Evolutionary conservation across 2,888 invertebrate genomes (phyloP), one percentile per base, ranked within the genome.

Genomic region (Deroplatys truncata): DNA sequence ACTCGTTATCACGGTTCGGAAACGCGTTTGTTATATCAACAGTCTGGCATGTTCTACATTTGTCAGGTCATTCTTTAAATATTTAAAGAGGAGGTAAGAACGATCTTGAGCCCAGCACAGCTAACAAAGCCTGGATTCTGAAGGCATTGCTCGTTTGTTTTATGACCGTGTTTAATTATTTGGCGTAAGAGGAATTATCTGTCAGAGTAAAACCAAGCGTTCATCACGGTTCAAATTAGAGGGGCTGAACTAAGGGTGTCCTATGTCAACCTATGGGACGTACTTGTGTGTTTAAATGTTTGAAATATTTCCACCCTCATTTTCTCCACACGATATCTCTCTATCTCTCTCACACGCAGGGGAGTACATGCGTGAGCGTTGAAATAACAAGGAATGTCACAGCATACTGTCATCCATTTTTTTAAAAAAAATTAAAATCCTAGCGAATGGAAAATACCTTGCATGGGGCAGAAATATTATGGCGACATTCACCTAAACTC

Each of bases 161-260:
- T 25, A 72, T 72, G 56, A 4, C 56, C 16, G 56, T 72, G 56
- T 72, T 72, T 72, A 72, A 72, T 72, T 72, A 72, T 72, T 72
- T 72, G 56, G 56, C 56, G 56, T 72, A 72, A 72, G 56, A 72
- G 56, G 84, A 84, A 84, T 87, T 87, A 83, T 87, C 83, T 83
- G 87, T 83, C 87, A 86, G 82, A 31, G 29, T 82, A 72, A 29
- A 72, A 72, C 56, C 72, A 13, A 8, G 82, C 87, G 82, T 87
- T 87, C 87, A 87, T 83, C 83, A 83, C 83, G 28, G 31, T 35
- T 87, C 87, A 87, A 83, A 87, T 87, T 87, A 87, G 83, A 83
- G 31, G 31, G 16, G 31, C 29, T 72, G 56, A 72, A 72, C 56
- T 72, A 72, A 72, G 56, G 20, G 20, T 72, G 16, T 72, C 56